A percentile compares a stretch with the other conserved stretches of the same genome.
phyloP scores from a whole-genome alignment of 2,113 vertebrate species.

The Ceyx melanurus region DNA sequence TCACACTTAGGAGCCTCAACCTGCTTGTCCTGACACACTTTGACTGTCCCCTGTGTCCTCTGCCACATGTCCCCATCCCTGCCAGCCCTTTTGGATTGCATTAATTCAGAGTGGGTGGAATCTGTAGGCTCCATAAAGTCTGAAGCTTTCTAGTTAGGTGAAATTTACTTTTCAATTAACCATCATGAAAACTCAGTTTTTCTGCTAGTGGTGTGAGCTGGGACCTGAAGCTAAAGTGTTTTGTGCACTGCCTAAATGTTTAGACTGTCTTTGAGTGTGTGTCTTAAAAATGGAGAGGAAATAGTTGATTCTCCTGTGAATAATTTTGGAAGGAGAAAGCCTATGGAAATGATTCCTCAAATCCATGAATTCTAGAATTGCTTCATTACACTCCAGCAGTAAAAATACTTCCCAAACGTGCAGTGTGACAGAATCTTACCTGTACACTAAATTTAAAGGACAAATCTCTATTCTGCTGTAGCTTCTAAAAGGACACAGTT shows the following conservation, averaged over 20 bases:
- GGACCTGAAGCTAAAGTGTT: background rate
- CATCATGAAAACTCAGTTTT: background rate
- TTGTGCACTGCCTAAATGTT: background rate
- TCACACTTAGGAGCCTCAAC: too few species aligned
- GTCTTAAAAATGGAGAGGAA: background rate
- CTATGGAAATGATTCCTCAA: background rate
- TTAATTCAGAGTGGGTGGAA: background rate
- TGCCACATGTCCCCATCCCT: background rate
- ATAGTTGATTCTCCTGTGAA: background rate
- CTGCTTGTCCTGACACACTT: background rate
- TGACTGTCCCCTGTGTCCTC: background rate
- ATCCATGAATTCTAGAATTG: background rate
- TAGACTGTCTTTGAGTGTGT: background rate
- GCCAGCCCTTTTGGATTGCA: background rate
- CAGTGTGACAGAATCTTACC: background rate
- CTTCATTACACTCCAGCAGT: background rate
- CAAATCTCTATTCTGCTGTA: background rate
- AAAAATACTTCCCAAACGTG: background rate
- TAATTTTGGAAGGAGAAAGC: background rate
- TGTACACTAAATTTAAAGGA: background rate
- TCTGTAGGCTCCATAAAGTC: too few species aligned
- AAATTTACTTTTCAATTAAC: background rate
- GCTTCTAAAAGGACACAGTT: background rate
- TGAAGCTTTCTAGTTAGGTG: background rate
- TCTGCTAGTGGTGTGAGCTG: background rate